Conservation (phyloP, 2,888 invertebrate species). For the Fabriciana adippe region DNA sequence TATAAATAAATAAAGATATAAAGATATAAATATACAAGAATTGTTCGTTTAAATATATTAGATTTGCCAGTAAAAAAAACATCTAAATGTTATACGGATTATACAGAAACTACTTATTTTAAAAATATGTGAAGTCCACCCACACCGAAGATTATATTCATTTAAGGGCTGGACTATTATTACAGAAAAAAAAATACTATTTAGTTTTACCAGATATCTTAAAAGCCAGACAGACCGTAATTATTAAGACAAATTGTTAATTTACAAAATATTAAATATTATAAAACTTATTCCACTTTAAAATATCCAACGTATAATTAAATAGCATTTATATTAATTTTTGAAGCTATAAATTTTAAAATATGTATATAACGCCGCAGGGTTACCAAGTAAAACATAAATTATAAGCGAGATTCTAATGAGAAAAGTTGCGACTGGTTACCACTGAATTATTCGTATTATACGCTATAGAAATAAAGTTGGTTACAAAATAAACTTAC, state of each 20-base stretch:
- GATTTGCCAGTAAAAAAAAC: too few species aligned
- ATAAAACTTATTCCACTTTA: conserved; percentile 3
- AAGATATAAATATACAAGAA: too few species aligned
- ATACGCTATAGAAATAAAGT: conserved; percentile 29
- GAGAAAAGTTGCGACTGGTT: conserved; percentile 31
- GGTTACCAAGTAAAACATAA: conserved; percentile 29
- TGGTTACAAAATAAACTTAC: conserved; percentile 22
- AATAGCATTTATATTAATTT: conserved; percentile 26
- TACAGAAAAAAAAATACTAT: too few species aligned
- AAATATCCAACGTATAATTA: conserved; percentile 9
- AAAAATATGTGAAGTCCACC: too few species aligned
- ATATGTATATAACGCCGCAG: conserved; percentile 20
- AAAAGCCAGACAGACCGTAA: too few species aligned
- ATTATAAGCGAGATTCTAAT: conserved; percentile 32
- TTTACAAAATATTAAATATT: conserved; percentile 11
- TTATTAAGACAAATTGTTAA: background rate
- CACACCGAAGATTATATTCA: too few species aligned
- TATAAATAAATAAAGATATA: too few species aligned
- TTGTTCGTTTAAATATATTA: too few species aligned
- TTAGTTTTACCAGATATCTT: too few species aligned
- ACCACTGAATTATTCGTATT: conserved; percentile 27
- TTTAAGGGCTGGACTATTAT: too few species aligned
- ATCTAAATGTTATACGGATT: too few species aligned
- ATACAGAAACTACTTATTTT: too few species aligned
- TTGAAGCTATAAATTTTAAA: conserved; percentile 23